Evolutionary conservation across 1,140 invertebrate genomes (phyloP).

Genomic region (Habropoda laboriosa): DNA sequence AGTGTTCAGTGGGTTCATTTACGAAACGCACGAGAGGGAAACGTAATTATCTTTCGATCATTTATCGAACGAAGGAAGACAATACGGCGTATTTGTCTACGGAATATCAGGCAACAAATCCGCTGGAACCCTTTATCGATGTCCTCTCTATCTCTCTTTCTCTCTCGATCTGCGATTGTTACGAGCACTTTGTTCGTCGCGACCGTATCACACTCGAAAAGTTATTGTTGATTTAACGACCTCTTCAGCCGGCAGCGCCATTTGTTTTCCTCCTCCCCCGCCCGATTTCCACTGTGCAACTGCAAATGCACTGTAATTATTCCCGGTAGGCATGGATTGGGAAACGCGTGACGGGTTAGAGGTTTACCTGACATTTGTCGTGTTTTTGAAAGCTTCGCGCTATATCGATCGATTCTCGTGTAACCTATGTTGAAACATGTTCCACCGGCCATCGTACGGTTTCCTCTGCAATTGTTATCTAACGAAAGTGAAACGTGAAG

Average conservation of each 20-base stretch:
- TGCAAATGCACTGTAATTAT: constrained; percentile 22
- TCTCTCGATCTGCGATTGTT: neutral
- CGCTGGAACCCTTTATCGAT: neutral
- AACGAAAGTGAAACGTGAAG: too few relatives aligned
- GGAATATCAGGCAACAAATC: constrained; percentile 4
- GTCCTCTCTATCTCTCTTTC: neutral
- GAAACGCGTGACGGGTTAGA: neutral
- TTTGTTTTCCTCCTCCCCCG: constrained; percentile 24
- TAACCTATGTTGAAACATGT: neutral
- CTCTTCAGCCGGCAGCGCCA: neutral
- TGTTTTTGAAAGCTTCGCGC: constrained; percentile 16
- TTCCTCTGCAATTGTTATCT: neutral
- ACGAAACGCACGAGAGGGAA: neutral
- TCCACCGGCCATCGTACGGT: neutral
- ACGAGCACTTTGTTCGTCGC: neutral
- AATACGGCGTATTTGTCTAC: neutral
- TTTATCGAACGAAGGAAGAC: neutral
- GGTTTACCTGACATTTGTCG: neutral
- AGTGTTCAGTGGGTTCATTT: neutral
- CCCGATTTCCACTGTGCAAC: neutral
- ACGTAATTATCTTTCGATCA: neutral
- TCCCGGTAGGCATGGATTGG: neutral
- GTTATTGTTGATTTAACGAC: constrained; percentile 11
- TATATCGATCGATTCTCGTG: neutral
- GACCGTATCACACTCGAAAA: neutral